A percentile compares a stretch with the other conserved stretches of the same genome.
These are phyloP conservation scores for Onthophagus sagittarius DNA, from an alignment of 2,888 invertebrate species.

Conservation along the genomic window DNA sequence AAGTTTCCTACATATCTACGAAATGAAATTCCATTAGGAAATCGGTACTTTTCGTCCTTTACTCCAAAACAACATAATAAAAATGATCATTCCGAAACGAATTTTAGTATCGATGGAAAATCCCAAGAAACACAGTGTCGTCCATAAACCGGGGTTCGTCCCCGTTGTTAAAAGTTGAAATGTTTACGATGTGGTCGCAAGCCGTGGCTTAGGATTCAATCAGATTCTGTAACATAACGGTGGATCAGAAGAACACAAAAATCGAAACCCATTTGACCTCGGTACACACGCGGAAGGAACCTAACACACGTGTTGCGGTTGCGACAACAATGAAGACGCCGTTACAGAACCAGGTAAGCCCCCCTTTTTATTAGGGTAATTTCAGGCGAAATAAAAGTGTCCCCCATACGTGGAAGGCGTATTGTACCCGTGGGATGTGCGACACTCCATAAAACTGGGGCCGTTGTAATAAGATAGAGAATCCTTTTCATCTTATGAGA, in stretches of 20 bases:
- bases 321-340: constrained; percentile 10
- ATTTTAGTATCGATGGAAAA: neutral
- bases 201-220: neutral
- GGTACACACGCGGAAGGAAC: neutral
- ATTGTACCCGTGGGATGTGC: neutral
- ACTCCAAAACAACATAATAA: neutral
- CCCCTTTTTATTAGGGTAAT: constrained; percentile 10
- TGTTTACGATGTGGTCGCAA: neutral
- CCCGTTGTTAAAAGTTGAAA: neutral
- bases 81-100: neutral
- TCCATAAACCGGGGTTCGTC: neutral
- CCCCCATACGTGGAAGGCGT: neutral
- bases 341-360: constrained; percentile 7
- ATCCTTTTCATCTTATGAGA: neutral
- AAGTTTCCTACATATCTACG: neutral
- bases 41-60: neutral
- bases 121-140: neutral
- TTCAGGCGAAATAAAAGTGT: constrained; percentile 7
- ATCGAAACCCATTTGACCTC: neutral
- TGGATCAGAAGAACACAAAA: neutral
- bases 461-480: neutral
- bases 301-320: neutral
- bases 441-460: neutral
- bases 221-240: neutral
- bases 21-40: neutral